A percentile compares a stretch with the other conserved stretches of the same genome.
phyloP scores from a whole-genome alignment of 2,113 vertebrate species.

The Peromyscus maniculatus region DNA sequence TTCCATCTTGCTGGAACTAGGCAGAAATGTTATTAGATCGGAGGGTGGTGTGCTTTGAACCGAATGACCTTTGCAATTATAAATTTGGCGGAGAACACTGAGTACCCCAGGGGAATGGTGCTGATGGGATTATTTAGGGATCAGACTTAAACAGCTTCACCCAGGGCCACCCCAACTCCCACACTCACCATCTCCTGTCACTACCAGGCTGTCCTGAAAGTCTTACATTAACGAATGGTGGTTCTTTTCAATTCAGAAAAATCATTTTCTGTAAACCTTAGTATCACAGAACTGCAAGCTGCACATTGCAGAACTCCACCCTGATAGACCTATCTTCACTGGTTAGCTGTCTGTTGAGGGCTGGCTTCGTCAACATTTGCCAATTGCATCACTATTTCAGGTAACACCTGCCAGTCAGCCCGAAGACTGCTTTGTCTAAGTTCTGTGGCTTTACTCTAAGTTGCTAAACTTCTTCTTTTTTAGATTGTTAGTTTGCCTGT shows the following conservation, averaged over 20 bases:
- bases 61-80: not conserved
- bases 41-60: not conserved
- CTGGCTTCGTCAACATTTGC: not conserved
- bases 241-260: not conserved
- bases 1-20: not conserved
- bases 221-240: not conserved
- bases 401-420: not conserved
- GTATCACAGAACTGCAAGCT: not conserved
- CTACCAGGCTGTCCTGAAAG: not conserved
- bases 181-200: not conserved
- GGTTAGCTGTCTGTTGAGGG: not conserved
- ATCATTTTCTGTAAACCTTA: not conserved
- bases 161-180: not conserved
- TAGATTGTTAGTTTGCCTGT: not conserved
- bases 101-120: not conserved
- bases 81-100: not conserved
- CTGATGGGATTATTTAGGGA: not conserved
- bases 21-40: not conserved
- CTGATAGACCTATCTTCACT: not conserved
- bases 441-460: conserved; percentile 20
- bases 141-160: not conserved
- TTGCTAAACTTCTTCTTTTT: not conserved
- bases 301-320: not conserved
- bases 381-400: not conserved
- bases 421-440: not conserved